These are phyloP conservation scores for Onychomys arenicola DNA, from an alignment of 2,797 vertebrate genomes.

Conservation along the genomic window DNA sequence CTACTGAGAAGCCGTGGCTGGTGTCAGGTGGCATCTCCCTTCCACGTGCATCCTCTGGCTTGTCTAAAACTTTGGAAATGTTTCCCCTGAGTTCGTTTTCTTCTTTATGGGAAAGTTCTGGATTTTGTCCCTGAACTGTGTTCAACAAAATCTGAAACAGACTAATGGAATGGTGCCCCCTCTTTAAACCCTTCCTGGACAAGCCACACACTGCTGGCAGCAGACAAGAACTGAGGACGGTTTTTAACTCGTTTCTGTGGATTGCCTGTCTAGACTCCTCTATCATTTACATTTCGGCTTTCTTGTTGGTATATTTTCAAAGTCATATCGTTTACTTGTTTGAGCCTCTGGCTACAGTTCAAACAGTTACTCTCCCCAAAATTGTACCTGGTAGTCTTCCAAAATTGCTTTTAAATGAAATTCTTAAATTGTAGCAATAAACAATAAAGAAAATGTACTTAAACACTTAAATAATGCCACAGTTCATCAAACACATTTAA, in stretches of 20 bases:
- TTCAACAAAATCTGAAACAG: not conserved
- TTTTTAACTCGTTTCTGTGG: not conserved
- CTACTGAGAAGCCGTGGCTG: not conserved
- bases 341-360: constrained; percentile 56
- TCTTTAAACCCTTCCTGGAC: not conserved
- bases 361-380: constrained; percentile 68
- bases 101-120: not conserved
- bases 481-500: constrained; percentile 82
- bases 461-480: constrained; percentile 77
- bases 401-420: constrained; percentile 74
- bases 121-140: not conserved
- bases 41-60: not conserved
- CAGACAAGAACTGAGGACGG: not conserved
- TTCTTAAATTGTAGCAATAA: constrained; percentile 79
- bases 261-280: not conserved
- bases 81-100: not conserved
- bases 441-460: constrained; percentile 81
- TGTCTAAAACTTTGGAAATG: not conserved
- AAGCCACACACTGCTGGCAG: not conserved
- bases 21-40: not conserved
- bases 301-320: not conserved
- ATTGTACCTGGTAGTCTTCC: constrained; percentile 54
- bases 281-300: not conserved
- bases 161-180: not conserved
- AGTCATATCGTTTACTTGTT: constrained; percentile 47